These are phyloP conservation scores for Portunus trituberculatus DNA, from an alignment of 1,140 invertebrate genomes.

Conservation along the genomic window DNA sequence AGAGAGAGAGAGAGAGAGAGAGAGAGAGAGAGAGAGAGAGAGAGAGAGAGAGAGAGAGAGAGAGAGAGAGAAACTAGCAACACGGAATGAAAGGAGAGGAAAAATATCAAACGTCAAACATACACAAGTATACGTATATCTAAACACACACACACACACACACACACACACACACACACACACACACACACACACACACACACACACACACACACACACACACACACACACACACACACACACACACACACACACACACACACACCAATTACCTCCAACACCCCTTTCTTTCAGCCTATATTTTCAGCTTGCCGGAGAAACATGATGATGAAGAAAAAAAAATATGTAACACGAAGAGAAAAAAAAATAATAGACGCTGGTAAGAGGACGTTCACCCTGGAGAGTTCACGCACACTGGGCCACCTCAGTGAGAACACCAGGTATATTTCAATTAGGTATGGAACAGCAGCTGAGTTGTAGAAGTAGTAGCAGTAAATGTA, in stretches of 20 bases:
- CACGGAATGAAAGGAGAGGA: background rate
- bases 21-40: background rate
- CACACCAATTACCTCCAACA: background rate
- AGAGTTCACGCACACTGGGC: background rate
- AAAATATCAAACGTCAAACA: no score
- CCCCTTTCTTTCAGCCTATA: background rate
- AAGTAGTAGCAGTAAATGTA: background rate
- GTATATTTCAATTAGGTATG: background rate
- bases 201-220: no score
- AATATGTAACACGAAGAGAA: no score
- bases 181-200: no score
- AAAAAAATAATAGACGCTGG: no score
- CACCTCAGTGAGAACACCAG: background rate
- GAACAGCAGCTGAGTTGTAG: background rate
- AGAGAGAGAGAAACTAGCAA: background rate
- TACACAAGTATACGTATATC: no score
- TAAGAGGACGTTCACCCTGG: background rate
- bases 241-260: no score
- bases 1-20: slow-evolving; percentile 38
- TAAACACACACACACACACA: no score
- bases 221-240: no score
- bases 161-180: no score
- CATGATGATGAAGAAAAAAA: no score
- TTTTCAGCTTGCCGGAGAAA: background rate
- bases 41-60: background rate